Evolutionary conservation across 1,140 invertebrate species (phyloP).

Genomic region (Ceratitis capitata): DNA sequence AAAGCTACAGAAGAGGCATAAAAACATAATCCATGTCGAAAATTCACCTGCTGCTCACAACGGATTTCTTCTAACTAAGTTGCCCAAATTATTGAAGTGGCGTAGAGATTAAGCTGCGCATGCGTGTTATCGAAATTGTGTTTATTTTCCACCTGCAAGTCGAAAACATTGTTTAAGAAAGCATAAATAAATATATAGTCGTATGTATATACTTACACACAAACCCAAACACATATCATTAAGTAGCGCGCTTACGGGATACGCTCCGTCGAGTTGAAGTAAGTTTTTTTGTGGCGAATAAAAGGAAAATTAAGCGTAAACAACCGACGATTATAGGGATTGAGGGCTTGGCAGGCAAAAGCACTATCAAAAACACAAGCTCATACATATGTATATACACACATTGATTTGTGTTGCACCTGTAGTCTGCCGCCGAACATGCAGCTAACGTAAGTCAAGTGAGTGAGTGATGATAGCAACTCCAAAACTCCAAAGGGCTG

Average conservation of each 20-base stretch:
- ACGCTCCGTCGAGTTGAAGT: neutral
- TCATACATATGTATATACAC: neutral
- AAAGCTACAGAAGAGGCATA: neutral
- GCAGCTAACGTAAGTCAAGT: neutral
- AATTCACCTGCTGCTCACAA: slow-evolving; percentile 24
- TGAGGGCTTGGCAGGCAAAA: neutral
- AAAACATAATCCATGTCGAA: slow-evolving; percentile 6
- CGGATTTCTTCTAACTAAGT: slow-evolving; percentile 24
- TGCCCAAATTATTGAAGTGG: neutral
- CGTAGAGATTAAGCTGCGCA: slow-evolving; percentile 8
- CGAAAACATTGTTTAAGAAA: too few species aligned
- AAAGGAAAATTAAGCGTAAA: slow-evolving; percentile 31
- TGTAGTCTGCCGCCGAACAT: neutral
- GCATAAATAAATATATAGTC: neutral
- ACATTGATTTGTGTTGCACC: slow-evolving; percentile 31
- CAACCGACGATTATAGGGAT: neutral
- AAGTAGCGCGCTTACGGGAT: neutral
- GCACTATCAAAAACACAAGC: neutral
- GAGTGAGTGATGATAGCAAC: neutral
- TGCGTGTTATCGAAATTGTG: neutral
- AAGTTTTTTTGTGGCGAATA: slow-evolving; percentile 15
- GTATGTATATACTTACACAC: neutral
- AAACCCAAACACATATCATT: neutral
- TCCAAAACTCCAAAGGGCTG: too few species aligned
- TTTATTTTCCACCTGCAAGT: neutral